Conservation (phyloP, 2,888 invertebrate species). For the Macropis europaea region DNA sequence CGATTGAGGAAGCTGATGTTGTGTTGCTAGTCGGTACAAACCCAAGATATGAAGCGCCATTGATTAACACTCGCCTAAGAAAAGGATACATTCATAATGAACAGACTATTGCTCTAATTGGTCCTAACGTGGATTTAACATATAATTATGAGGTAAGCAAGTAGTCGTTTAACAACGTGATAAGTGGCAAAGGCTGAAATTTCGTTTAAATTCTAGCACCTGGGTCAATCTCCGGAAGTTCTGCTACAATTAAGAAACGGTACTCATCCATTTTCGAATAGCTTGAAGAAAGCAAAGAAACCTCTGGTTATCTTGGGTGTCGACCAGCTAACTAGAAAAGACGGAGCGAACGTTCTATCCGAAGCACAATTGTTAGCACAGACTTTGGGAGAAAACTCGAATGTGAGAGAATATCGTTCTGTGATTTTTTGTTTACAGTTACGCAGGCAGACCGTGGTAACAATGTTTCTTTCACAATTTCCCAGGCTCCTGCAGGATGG, state of each 20-base stretch:
- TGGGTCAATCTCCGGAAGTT: slow-evolving; percentile 89
- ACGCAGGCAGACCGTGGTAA: background rate
- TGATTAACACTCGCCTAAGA: slow-evolving; percentile 96
- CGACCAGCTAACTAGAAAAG: slow-evolving; percentile 88
- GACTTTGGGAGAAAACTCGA: slow-evolving; percentile 82
- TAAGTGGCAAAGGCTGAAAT: slow-evolving; percentile 6
- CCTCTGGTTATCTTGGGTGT: slow-evolving; percentile 96
- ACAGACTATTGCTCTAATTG: slow-evolving; percentile 89
- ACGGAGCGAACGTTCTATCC: slow-evolving; percentile 89
- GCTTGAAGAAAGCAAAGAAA: slow-evolving; percentile 88
- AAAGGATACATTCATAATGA: slow-evolving; percentile 98
- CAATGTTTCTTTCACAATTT: slow-evolving; percentile 7
- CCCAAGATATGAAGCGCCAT: slow-evolving; percentile 97
- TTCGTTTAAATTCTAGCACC: slow-evolving; percentile 82
- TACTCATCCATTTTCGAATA: slow-evolving; percentile 85
- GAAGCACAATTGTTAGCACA: slow-evolving; percentile 88
- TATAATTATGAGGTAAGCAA: slow-evolving; percentile 90
- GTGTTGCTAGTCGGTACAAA: slow-evolving; percentile 97
- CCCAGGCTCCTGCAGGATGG: slow-evolving; percentile 81
- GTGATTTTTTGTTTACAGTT: background rate
- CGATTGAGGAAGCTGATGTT: slow-evolving; percentile 96
- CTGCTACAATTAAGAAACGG: slow-evolving; percentile 89
- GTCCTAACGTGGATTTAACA: slow-evolving; percentile 94
- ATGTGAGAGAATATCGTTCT: slow-evolving; percentile 69
- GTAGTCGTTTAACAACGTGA: background rate